These are phyloP conservation scores for Agrotis exclamationis DNA, from an alignment of 2,888 invertebrate species.

Conservation along the genomic window DNA sequence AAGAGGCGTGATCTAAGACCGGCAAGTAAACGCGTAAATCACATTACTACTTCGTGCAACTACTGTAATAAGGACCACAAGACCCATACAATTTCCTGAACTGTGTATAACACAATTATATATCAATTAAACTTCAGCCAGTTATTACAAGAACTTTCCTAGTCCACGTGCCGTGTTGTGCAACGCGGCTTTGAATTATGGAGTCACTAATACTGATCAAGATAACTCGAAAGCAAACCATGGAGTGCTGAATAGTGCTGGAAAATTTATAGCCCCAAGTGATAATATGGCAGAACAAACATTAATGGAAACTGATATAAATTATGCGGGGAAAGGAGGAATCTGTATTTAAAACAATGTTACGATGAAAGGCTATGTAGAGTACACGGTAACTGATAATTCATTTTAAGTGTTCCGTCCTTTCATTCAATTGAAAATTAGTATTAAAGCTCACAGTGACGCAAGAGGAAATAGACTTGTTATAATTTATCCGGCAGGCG, in stretches of 20 bases:
- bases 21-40: constrained; percentile 47
- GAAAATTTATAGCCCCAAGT: constrained; percentile 75
- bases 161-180: constrained; percentile 74
- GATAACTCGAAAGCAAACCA: constrained; percentile 73
- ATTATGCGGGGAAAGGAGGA: constrained; percentile 63
- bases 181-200: constrained; percentile 77
- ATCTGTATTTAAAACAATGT: constrained; percentile 46
- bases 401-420: constrained; percentile 45
- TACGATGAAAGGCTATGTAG: constrained; percentile 31
- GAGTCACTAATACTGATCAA: constrained; percentile 77
- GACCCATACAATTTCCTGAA: constrained; percentile 61
- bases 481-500: constrained; percentile 51
- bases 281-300: constrained; percentile 65
- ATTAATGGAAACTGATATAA: constrained; percentile 67
- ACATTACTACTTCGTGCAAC: constrained; percentile 46
- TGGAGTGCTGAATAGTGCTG: constrained; percentile 68
- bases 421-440: constrained; percentile 47
- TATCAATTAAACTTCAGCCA: constrained; percentile 70
- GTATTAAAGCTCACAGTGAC: constrained; percentile 52
- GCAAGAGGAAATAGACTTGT: constrained; percentile 57
- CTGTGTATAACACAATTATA: constrained; percentile 64
- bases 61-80: constrained; percentile 49
- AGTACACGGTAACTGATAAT: constrained; percentile 42
- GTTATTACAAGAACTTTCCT: constrained; percentile 69
- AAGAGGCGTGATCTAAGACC: constrained; percentile 45